Evolutionary conservation across 2,888 invertebrate genomes (phyloP), one percentile per base, ranked within the genome.

Genomic region (Antitype chi): DNA sequence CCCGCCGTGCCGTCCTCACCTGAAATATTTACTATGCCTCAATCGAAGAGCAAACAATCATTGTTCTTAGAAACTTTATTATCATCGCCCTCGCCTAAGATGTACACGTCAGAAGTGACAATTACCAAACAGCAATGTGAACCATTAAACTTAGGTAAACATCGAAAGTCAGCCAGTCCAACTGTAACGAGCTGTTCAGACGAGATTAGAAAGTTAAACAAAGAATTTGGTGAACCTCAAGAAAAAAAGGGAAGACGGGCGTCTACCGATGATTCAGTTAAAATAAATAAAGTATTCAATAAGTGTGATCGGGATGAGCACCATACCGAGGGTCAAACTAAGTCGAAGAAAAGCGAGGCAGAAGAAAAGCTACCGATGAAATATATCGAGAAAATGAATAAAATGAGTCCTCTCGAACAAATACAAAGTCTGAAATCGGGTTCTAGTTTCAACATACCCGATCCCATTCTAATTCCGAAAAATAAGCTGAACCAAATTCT

Each of bases 381-480:
- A 89, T 73, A 94, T 93, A 80, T 89, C 88, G 76, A 80, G 59
- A 71, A 74, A 78, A 81, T 78, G 74, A 84, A 60, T 70, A 81
- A 78, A 75, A 23, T 82, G 71, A 97, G 97, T 90, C 98, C 98
- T 0, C 91, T 98, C 11, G 97, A 97, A 78, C 98, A 98, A 90
- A 95, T 98, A 15, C 97, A 98, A 85, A 97, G 97, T 90, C 95
- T 98, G 43, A 97, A 98, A 80, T 96, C 97, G 68, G 98, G 97
- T 88, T 96, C 97, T 13, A 97, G 97, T 84, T 97, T 98, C 90
- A 97, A 98, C 91, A 97, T 98, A 90, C 98, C 98, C 62, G 98
- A 98, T 96, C 98, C 98, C 17, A 96, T 98, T 89, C 93, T 98
- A 80, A 98, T 98, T 81, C 98, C 98, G 70, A 98, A 98, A 94